A percentile compares a stretch with the other conserved stretches of the same genome.
Evolutionary conservation across 2,113 vertebrate genomes (phyloP).

Genomic region (Lamprotornis superbus): DNA sequence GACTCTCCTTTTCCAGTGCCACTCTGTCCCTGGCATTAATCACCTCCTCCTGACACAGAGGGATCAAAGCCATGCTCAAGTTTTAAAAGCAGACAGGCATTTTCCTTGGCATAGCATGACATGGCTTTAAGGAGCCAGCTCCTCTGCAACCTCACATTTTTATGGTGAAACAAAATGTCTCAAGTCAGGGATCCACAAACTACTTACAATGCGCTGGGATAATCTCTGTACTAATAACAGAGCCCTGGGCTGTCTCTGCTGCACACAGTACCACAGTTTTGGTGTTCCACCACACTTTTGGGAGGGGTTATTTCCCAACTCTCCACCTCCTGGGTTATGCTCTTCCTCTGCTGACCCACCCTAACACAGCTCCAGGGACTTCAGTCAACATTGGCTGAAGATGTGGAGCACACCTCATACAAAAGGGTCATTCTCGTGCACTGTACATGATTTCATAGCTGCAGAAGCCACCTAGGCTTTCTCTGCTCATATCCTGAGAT

Average conservation of each 20-base stretch:
- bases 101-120: neutral
- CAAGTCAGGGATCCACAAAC: neutral
- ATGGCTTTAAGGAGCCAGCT: neutral
- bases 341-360: neutral
- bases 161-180: neutral
- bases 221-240: accelerated
- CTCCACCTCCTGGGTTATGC: neutral
- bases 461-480: neutral
- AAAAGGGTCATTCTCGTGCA: neutral
- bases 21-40: neutral
- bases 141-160: neutral
- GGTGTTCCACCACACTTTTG: neutral
- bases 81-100: neutral
- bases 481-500: conserved; percentile 22
- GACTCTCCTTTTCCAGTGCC: neutral
- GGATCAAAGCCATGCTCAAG: neutral
- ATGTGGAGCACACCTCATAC: neutral
- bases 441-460: neutral
- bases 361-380: neutral
- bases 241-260: neutral
- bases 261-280: neutral
- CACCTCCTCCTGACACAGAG: neutral
- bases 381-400: neutral
- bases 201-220: neutral
- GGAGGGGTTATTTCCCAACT: neutral